A percentile compares a stretch with the other conserved stretches of the same genome.
Conservation (phyloP, 2,888 invertebrate genomes). For the Acrobasis consociella region DNA sequence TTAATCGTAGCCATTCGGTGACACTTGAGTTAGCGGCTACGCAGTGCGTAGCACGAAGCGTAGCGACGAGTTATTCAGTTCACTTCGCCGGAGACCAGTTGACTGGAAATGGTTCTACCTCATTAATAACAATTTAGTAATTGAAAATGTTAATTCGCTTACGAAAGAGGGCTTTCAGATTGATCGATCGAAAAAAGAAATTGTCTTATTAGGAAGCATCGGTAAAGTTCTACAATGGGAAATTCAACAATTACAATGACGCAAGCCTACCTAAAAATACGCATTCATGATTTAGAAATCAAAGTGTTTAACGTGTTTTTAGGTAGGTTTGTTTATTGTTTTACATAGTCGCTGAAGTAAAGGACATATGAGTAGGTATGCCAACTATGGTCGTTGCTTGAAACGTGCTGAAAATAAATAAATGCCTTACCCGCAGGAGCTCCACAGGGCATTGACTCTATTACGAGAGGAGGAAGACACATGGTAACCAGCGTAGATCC, state of each 20-base stretch:
- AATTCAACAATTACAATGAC: no score
- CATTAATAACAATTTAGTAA: background rate
- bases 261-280: no score
- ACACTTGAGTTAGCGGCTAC: background rate
- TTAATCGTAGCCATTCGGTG: constrained; percentile 2
- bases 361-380: no score
- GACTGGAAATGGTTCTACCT: background rate
- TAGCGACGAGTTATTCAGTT: background rate
- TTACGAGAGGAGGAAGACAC: constrained; percentile 45
- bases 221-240: no score
- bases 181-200: background rate
- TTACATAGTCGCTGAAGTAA: no score
- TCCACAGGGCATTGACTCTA: constrained; percentile 47
- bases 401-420: constrained; percentile 10
- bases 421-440: constrained; percentile 30
- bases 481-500: constrained; percentile 45
- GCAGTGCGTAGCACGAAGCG: background rate
- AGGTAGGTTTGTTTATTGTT: no score
- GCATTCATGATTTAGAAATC: no score
- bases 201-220: background rate
- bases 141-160: background rate
- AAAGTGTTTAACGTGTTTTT: no score
- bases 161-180: background rate
- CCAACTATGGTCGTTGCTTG: no score
- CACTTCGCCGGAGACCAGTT: background rate